Base-by-base conservation (phyloP, 2,113 vertebrate genomes). In the Bujurquina vittata region DNA sequence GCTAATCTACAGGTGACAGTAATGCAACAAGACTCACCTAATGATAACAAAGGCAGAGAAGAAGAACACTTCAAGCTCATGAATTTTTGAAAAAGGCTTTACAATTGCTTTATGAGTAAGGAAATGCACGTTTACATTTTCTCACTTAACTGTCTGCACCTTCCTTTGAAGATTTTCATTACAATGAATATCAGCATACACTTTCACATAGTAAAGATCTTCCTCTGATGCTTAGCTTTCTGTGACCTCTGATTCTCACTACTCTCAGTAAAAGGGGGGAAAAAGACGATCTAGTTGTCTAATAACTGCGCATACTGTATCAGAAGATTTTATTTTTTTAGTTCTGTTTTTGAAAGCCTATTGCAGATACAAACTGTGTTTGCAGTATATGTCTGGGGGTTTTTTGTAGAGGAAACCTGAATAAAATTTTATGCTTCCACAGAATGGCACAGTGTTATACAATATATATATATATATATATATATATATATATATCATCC, bases 51-150 rank as follows among this genome's bases (percentile, higher is more conserved):
- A 69, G 65, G 65, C 43, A 52, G 65, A 17, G 17, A 26, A 69
- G 65, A 69, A 69, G 65, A 52, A 52, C 23, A 52, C 17, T 69
- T 69, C 65, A 52, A 52, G 65, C 65, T 69, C 65, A 69, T 69
- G 10, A 52, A 52, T 69, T 69, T 69, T 69, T 69, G 9, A 52
- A 69, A 52, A 23, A 69, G 65, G 10, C 2, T 69, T 69, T 69
- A 10, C 65, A 31, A 52, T 69, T 69, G 23, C 43, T 69, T 69
- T 43, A 69, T 69, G 29, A 72, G 67, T 54, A 72, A 54, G 65
- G 67, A 54, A 72, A 72, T 31, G 12, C 4, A 4, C 26, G 20
- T 54, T 72, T 72, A 72, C 43, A 72, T 72, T 72, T 72, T 72
- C 46, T 72, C 26, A 33, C 67, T 52, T 54, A 72, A 72, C 67